Evolutionary conservation across 1,140 invertebrate genomes (phyloP).

Genomic region (Conus betulinus): DNA sequence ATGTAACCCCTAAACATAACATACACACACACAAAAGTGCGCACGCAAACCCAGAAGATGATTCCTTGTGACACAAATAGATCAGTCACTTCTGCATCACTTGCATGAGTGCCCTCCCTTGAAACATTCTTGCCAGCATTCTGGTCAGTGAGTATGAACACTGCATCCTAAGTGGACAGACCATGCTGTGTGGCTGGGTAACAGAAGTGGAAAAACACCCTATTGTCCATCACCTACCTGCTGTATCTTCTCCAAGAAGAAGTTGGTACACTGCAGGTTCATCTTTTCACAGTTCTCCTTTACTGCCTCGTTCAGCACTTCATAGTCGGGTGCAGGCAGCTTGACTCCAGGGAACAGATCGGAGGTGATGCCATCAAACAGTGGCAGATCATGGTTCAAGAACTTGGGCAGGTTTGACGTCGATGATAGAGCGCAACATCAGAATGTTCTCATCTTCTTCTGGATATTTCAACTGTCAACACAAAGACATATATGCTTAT

Average conservation of each 20-base stretch:
- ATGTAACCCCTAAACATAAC: too few relatives aligned
- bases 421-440: constrained; percentile 89
- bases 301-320: constrained; percentile 79
- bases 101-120: too few relatives aligned
- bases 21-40: too few relatives aligned
- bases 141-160: too few relatives aligned
- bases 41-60: too few relatives aligned
- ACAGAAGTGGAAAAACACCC: too few relatives aligned
- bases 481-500: not conserved
- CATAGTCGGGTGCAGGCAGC: constrained; percentile 85
- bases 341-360: constrained; percentile 91
- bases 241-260: constrained; percentile 92
- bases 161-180: too few relatives aligned
- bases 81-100: too few relatives aligned
- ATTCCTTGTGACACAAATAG: too few relatives aligned
- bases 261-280: constrained; percentile 89
- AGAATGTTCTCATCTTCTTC: constrained; percentile 85
- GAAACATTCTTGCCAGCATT: too few relatives aligned
- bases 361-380: constrained; percentile 93
- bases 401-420: constrained; percentile 97
- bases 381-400: constrained; percentile 89
- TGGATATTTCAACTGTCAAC: constrained; percentile 85
- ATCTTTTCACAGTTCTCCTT: constrained; percentile 82
- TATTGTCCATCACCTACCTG: constrained; percentile 77
- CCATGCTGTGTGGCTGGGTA: too few relatives aligned